A percentile compares a stretch with the other conserved stretches of the same genome.
Conservation (phyloP, 2,113 vertebrate genomes). For the Ahaetulla prasina region DNA sequence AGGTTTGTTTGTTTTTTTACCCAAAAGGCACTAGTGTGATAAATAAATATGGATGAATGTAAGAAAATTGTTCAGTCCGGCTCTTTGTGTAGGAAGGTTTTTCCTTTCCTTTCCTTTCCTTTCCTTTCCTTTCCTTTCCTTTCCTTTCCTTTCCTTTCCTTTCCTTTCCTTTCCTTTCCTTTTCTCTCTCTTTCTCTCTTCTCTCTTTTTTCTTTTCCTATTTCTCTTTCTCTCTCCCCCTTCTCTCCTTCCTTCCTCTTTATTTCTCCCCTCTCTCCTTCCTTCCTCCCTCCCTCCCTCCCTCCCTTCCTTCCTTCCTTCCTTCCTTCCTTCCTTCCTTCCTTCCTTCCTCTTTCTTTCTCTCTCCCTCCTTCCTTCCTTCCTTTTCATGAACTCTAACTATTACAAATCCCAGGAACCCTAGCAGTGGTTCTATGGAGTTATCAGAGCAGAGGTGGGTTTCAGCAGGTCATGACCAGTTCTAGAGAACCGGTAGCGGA, state of each 20-base stretch:
- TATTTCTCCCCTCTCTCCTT: too few relatives aligned
- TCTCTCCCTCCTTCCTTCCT: background rate
- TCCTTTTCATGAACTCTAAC: background rate
- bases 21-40: background rate
- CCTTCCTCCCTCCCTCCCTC: too few relatives aligned
- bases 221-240: background rate
- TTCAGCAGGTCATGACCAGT: too few relatives aligned
- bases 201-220: rapidly evolving
- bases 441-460: too few relatives aligned
- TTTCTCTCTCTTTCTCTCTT: too few relatives aligned
- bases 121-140: background rate
- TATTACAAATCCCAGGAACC: background rate
- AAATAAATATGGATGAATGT: background rate
- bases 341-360: too few relatives aligned
- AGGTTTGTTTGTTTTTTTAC: background rate
- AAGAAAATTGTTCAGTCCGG: background rate
- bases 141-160: rapidly evolving
- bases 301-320: too few relatives aligned
- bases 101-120: background rate
- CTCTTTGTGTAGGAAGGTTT: background rate
- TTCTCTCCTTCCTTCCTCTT: background rate
- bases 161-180: too few relatives aligned
- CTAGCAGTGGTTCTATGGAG: background rate
- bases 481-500: too few relatives aligned
- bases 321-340: too few relatives aligned